Evolutionary conservation across 2,797 vertebrate species (phyloP).

Genomic region (Enteromius trimaculatus): DNA sequence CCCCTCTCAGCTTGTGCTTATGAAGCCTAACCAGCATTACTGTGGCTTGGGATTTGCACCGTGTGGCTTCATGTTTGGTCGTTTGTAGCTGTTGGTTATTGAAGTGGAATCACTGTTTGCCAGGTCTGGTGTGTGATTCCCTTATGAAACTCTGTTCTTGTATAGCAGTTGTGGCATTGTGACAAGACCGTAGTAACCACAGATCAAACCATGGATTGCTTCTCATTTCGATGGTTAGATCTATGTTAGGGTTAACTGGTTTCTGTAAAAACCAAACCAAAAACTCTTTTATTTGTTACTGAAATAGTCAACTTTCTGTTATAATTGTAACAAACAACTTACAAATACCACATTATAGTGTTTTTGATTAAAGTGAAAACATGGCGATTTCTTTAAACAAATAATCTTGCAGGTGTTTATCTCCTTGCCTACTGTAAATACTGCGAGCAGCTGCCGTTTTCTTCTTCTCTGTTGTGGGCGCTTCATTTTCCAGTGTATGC

Average conservation of each 20-base stretch:
- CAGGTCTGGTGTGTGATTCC: neutral
- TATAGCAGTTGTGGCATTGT: neutral
- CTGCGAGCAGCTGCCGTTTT: neutral
- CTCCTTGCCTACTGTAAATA: neutral
- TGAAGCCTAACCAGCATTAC: slow-evolving; percentile 32
- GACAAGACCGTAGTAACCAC: neutral
- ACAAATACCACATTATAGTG: neutral
- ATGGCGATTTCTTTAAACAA: neutral
- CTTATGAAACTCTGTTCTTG: neutral
- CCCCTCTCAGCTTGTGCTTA: slow-evolving; percentile 32
- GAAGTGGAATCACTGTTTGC: neutral
- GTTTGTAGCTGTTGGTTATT: slow-evolving; percentile 22
- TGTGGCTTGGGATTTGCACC: slow-evolving; percentile 36
- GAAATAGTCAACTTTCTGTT: neutral
- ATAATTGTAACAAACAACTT: neutral
- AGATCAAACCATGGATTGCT: neutral
- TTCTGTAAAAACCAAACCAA: neutral
- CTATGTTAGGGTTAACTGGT: neutral
- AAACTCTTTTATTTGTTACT: neutral
- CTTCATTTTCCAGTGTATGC: neutral
- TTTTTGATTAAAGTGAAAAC: neutral
- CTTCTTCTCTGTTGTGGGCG: neutral
- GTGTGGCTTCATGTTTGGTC: slow-evolving; percentile 25
- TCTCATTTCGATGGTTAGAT: no score
- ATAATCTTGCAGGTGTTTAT: neutral